phyloP scores from a whole-genome alignment of 1,140 invertebrate species.

The Thaumetopoea pityocampa region DNA sequence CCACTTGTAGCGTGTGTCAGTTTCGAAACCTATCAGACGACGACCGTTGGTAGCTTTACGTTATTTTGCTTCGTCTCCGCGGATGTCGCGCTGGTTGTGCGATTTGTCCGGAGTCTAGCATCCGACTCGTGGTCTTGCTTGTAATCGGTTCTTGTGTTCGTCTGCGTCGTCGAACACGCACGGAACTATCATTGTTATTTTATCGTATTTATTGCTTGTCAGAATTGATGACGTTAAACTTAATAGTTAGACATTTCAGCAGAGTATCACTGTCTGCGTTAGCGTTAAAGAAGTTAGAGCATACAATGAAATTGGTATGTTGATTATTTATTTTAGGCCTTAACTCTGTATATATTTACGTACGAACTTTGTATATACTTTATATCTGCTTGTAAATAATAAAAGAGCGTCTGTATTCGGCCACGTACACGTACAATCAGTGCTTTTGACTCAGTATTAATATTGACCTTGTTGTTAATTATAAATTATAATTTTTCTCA shows the following conservation, averaged over 20 bases:
- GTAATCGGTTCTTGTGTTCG: no score
- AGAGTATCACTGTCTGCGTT: no score
- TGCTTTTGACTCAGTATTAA: slow-evolving; percentile 64
- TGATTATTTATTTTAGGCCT: slow-evolving; percentile 65
- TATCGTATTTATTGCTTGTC: no score
- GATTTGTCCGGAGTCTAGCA: slow-evolving; percentile 9
- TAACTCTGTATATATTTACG: slow-evolving; percentile 60
- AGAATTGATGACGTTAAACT: background rate
- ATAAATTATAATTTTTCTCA: slow-evolving; percentile 5
- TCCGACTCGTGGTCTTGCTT: no score
- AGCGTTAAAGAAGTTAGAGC: slow-evolving; percentile 31
- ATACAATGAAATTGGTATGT: slow-evolving; percentile 66
- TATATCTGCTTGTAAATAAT: slow-evolving; percentile 64
- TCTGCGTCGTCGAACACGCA: no score
- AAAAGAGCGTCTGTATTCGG: slow-evolving; percentile 37
- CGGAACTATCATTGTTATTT: no score
- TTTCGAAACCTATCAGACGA: slow-evolving; percentile 70
- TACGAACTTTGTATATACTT: slow-evolving; percentile 63
- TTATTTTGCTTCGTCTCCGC: slow-evolving; percentile 5
- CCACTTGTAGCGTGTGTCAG: slow-evolving; percentile 67
- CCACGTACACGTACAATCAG: slow-evolving; percentile 22
- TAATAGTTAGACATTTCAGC: no score
- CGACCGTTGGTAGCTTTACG: slow-evolving; percentile 24
- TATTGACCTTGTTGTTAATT: slow-evolving; percentile 18
- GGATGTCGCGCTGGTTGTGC: slow-evolving; percentile 2